Conservation (phyloP, 2,797 vertebrate species). For the Astyanax mexicanus region DNA sequence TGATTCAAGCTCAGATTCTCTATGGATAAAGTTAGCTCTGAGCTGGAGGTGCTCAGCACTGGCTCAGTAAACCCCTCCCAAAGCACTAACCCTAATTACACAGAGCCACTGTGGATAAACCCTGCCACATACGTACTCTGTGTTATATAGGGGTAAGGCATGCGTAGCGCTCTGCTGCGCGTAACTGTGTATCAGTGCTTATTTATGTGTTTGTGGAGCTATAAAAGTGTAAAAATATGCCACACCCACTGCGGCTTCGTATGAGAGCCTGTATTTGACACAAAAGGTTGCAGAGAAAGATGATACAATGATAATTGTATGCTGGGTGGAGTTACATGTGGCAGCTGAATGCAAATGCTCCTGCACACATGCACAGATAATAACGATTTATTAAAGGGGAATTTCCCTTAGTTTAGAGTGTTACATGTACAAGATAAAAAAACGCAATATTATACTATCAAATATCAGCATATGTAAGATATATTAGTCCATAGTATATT, state of each 20-base stretch:
- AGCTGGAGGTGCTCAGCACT: conserved; percentile 39
- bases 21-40: conserved; percentile 43
- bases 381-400: conserved; percentile 52
- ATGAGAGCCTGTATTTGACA: conserved; percentile 5
- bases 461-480: not conserved
- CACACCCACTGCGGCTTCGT: conserved; percentile 9
- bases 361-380: conserved; percentile 21
- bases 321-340: conserved; percentile 47
- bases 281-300: conserved; percentile 40
- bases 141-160: not conserved
- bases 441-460: not conserved
- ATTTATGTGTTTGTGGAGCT: conserved; percentile 25
- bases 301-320: conserved; percentile 56
- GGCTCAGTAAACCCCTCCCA: conserved; percentile 18
- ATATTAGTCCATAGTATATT: too few relatives aligned
- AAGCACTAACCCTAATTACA: conserved; percentile 45
- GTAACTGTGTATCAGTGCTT: conserved; percentile 17
- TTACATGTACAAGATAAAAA: not conserved
- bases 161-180: not conserved
- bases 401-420: conserved; percentile 8
- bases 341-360: conserved; percentile 55
- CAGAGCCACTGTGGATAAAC: not conserved
- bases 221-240: not conserved
- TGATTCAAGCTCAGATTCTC: not conserved
- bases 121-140: not conserved